Base-by-base conservation (phyloP, 1,140 invertebrate species). In the Diabrotica undecimpunctata region DNA sequence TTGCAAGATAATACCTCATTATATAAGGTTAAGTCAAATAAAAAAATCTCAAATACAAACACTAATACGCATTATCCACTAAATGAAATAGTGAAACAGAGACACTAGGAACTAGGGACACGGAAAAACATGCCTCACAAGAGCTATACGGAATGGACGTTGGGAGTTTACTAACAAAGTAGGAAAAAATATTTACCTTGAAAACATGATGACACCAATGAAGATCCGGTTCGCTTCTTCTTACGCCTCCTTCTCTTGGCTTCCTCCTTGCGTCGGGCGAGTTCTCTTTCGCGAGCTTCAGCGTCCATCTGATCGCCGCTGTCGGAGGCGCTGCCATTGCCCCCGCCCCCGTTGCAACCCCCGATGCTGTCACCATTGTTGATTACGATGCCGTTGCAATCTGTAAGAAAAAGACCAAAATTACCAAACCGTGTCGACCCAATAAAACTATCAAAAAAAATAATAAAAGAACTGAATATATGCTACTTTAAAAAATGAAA, bases 151-250 rank as follows among this genome's bases (percentile, higher is more conserved):
- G 25, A 25, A 25, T 25, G 25, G 25, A 25, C n/a, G n/a, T n/a
- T n/a, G n/a, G n/a, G n/a, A n/a, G n/a, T n/a, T n/a, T n/a, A n/a
- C n/a, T n/a, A n/a, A n/a, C n/a, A n/a, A n/a, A n/a, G 25, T 25
- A 2, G 25, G 4, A 25, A 25, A 25, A 25, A 25, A 25, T 61
- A 58, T 56, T 75, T 72, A 93, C 92, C 92, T 88, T 93, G 90
- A 81, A 95, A 95, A 79, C 91, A 93, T 72, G 90, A 91, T 65
- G 92, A 92, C 68, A 93, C 90, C 65, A 94, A 82, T 61, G 90
- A 93, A 73, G 90, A 91, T 75, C 90, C 91, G 57, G 91, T 92
- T 72, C 90, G 87, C 82, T 92, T 93, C 87, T 93, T 93, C 84
- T 90, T 93, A 70, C 90, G 87, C 69, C 92, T 84, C 79, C 91